Conservation (phyloP, 2,113 vertebrate species). For the Sialia sialis region DNA sequence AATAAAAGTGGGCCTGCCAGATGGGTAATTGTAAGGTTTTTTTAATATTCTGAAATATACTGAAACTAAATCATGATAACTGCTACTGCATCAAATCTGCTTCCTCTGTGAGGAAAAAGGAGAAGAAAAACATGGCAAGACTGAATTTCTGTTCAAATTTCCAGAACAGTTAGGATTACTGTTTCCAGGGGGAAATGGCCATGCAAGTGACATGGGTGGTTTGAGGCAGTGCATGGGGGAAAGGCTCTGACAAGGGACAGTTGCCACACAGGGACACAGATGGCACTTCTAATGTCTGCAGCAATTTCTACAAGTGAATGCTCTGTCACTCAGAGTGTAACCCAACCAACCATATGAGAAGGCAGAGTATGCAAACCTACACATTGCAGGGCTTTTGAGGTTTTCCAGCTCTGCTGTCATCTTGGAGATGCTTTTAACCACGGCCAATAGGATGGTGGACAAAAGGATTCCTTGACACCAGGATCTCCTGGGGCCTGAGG, state of each 20-base stretch:
- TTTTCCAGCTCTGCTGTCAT: not conserved
- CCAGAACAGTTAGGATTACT: not conserved
- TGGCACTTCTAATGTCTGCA: not conserved
- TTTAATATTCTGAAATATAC: not conserved
- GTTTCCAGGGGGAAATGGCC: not conserved
- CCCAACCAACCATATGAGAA: not conserved
- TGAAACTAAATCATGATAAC: not conserved
- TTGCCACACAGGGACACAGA: not conserved
- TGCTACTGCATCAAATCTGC: not conserved
- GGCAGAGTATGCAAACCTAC: not conserved
- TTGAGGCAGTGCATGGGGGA: not conserved
- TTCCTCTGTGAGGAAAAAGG: not conserved
- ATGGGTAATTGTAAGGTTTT: not conserved
- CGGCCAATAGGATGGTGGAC: not conserved
- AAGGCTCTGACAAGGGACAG: not conserved
- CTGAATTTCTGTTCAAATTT: not conserved
- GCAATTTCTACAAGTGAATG: not conserved
- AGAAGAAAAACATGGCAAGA: not conserved
- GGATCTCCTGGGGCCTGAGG: not conserved
- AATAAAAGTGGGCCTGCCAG: not conserved
- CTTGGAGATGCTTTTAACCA: not conserved
- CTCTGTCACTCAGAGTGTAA: not conserved
- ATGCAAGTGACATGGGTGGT: not conserved
- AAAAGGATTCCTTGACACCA: not conserved
- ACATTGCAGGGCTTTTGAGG: not conserved